Evolutionary conservation across 2,888 invertebrate species (phyloP).

Genomic region (Ceramica pisi): DNA sequence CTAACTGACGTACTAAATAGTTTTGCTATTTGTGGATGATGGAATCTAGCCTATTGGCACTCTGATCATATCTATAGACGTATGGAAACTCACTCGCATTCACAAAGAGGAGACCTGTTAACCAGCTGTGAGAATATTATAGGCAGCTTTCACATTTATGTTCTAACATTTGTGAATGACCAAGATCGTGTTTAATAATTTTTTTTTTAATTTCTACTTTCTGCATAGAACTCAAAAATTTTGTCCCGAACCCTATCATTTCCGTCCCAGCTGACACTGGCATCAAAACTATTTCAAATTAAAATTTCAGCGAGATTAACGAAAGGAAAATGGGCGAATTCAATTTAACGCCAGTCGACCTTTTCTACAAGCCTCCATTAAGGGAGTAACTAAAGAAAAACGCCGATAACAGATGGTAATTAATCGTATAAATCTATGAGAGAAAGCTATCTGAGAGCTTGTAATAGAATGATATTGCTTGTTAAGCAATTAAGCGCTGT

Average conservation of each 20-base stretch:
- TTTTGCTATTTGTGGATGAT: no score
- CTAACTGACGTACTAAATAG: no score
- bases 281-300: conserved; percentile 67
- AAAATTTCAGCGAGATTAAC: conserved; percentile 60
- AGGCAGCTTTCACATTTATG: no score
- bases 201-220: no score
- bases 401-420: conserved; percentile 88
- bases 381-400: conserved; percentile 82
- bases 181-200: no score
- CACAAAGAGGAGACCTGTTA: no score
- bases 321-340: conserved; percentile 76
- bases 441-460: conserved; percentile 60
- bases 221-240: conserved; percentile 1
- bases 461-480: conserved; percentile 72
- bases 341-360: conserved; percentile 83
- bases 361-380: conserved; percentile 81
- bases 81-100: no score
- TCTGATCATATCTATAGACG: no score
- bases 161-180: no score
- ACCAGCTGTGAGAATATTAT: no score
- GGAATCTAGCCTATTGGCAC: no score
- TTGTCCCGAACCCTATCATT: background rate
- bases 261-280: conserved; percentile 3
- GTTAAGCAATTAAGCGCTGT: conserved; percentile 65
- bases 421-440: conserved; percentile 85